Conservation (phyloP, 2,797 vertebrate genomes). For the Megalops cyprinoides region DNA sequence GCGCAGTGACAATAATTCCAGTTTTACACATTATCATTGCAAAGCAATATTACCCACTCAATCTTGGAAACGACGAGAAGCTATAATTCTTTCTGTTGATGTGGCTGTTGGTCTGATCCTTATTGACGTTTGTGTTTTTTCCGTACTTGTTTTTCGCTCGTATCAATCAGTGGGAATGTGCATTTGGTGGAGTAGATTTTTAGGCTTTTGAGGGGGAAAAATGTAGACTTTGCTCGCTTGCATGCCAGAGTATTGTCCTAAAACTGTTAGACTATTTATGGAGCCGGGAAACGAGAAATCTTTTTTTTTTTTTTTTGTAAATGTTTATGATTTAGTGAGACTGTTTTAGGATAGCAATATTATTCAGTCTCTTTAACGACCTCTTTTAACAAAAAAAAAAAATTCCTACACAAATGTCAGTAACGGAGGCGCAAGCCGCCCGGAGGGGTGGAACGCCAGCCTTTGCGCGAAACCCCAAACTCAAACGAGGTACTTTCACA, state of each 20-base stretch:
- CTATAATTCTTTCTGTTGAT: conserved; percentile 65
- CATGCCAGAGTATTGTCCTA: conserved; percentile 79
- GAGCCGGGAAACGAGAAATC: conserved; percentile 57
- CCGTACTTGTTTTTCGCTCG: conserved; percentile 72
- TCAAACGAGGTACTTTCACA: conserved; percentile 86
- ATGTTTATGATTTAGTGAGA: conserved; percentile 68
- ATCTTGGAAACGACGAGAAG: conserved; percentile 63
- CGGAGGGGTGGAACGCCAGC: conserved; percentile 43
- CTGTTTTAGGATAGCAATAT: conserved; percentile 80
- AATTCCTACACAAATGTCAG: conserved; percentile 68
- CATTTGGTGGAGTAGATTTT: conserved; percentile 89
- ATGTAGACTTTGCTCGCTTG: conserved; percentile 75
- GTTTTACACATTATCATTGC: conserved; percentile 61
- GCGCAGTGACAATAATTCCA: conserved; percentile 51
- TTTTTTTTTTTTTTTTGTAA: conserved; percentile 57
- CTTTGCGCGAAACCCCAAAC: conserved; percentile 63
- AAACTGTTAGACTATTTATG: conserved; percentile 76
- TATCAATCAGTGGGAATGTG: conserved; percentile 99
- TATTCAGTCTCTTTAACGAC: conserved; percentile 67
- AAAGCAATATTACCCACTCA: conserved; percentile 75
- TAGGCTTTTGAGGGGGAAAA: conserved; percentile 64
- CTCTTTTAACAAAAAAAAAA: too few relatives aligned
- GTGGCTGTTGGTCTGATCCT: conserved; percentile 65
- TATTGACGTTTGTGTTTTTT: conserved; percentile 63
- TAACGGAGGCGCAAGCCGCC: conserved; percentile 58